Percentiles rank a stretch among this genome's conserved stretches.
Conservation (phyloP, 1,140 invertebrate genomes). For the Latrodectus geometricus region DNA sequence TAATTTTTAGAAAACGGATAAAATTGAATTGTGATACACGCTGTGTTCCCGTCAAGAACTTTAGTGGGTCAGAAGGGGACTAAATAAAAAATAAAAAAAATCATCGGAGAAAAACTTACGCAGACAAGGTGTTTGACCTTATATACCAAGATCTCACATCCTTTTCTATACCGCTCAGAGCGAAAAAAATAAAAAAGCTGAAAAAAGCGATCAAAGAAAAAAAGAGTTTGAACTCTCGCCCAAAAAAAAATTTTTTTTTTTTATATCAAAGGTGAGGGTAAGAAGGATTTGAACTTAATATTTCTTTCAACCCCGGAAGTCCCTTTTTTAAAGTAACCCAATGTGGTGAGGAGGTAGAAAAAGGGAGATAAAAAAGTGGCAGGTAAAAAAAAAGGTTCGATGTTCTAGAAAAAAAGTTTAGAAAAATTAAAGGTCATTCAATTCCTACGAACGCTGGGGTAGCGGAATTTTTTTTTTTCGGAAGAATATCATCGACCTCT, state of each 20-base stretch:
- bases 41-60: too few relatives aligned
- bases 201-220: conserved; percentile 11
- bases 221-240: neutral
- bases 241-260: neutral
- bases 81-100: conserved; percentile 5
- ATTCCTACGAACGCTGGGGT: too few relatives aligned
- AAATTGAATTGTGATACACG: too few relatives aligned
- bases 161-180: neutral
- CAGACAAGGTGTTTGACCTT: neutral
- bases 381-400: neutral
- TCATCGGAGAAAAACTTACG: neutral
- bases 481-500: too few relatives aligned
- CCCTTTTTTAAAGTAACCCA: neutral
- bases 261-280: neutral
- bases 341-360: neutral
- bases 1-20: too few relatives aligned
- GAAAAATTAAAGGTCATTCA: too few relatives aligned
- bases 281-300: conserved; percentile 1
- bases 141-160: neutral
- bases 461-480: too few relatives aligned
- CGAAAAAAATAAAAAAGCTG: neutral
- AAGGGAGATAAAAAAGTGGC: neutral
- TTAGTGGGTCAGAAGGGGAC: conserved; percentile 27
- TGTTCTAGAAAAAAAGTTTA: neutral
- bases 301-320: neutral